phyloP scores from a whole-genome alignment of 2,797 vertebrate genomes.

The Acanthis flammea region DNA sequence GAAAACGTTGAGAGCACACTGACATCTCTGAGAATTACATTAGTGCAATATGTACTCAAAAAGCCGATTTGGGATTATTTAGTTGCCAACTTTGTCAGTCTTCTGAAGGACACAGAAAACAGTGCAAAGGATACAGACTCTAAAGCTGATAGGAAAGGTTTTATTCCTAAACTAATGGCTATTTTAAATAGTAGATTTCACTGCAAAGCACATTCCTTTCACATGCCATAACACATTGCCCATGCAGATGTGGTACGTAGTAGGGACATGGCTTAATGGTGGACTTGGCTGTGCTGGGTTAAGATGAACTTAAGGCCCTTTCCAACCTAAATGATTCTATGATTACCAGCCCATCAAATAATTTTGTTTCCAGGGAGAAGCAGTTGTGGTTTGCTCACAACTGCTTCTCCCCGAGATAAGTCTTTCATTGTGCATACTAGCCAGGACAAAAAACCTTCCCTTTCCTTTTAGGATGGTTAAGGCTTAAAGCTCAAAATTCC shows the following conservation, averaged over 20 bases:
- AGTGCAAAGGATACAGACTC: not conserved
- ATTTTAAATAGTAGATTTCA: not conserved
- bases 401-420: not conserved
- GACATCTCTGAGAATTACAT: not conserved
- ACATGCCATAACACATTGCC: fast-evolving
- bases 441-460: not conserved
- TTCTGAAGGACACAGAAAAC: not conserved
- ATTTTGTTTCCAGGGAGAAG: not conserved
- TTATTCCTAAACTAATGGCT: not conserved
- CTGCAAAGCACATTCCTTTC: not conserved
- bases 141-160: not conserved
- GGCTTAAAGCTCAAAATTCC: not conserved
- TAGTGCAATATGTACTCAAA: not conserved
- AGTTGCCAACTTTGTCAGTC: not conserved
- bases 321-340: not conserved
- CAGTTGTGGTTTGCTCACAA: not conserved
- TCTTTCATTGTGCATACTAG: fast-evolving
- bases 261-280: not conserved
- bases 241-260: not conserved
- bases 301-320: not conserved
- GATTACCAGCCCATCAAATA: not conserved
- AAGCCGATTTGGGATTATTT: not conserved
- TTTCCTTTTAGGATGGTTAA: not conserved
- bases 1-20: not conserved
- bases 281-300: not conserved